Percentiles rank a stretch among this genome's conserved stretches.
Conservation (phyloP, 2,113 vertebrate species). For the Bambusicola thoracicus region DNA sequence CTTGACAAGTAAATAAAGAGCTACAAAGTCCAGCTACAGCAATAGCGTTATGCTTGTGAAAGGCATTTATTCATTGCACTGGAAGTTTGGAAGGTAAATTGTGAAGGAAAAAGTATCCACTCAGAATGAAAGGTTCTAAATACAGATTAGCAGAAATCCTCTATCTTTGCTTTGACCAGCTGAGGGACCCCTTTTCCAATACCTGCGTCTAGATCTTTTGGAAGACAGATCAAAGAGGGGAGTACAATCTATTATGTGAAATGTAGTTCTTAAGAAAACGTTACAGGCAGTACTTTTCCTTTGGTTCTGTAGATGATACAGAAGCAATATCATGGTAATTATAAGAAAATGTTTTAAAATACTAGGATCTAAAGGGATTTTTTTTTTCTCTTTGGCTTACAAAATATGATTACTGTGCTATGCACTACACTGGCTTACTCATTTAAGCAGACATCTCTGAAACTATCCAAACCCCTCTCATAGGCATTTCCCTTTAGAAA, state of each 20-base stretch:
- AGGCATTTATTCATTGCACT: background rate
- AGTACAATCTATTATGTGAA: background rate
- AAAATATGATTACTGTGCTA: background rate
- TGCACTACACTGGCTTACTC: background rate
- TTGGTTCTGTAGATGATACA: background rate
- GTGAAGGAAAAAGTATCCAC: background rate
- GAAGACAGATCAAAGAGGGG: background rate
- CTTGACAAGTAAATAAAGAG: background rate
- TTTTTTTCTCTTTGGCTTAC: background rate
- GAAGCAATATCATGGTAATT: background rate
- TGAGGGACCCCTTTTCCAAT: slow-evolving; percentile 20
- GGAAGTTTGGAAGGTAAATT: background rate
- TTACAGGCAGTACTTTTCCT: background rate
- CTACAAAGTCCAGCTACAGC: background rate
- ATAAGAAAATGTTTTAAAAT: background rate
- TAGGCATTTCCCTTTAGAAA: background rate
- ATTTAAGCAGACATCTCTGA: slow-evolving; percentile 11
- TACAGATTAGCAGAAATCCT: background rate
- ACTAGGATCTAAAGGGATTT: background rate
- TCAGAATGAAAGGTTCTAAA: background rate
- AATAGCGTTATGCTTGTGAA: background rate
- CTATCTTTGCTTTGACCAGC: slow-evolving; percentile 5
- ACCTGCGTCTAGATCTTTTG: background rate
- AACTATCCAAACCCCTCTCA: background rate
- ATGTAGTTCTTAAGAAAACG: background rate